Evolutionary conservation across 2,888 invertebrate genomes (phyloP).

Genomic region (Rotaria magnacalcarata): DNA sequence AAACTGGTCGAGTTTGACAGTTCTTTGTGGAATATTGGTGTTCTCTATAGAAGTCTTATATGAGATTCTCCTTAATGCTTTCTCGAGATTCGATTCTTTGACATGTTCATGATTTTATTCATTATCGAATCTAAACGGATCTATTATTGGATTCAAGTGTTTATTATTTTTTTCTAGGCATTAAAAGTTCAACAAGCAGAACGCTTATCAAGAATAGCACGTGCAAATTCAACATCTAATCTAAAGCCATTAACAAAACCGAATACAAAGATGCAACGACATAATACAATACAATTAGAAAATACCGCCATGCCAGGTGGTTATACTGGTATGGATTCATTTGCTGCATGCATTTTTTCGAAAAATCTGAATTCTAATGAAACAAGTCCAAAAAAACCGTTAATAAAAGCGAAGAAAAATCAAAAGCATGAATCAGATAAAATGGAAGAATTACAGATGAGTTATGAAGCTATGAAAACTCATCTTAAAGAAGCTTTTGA

Average conservation of each 20-base stretch:
- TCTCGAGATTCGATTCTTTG: too few relatives aligned
- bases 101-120: too few relatives aligned
- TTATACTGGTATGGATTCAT: neutral
- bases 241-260: neutral
- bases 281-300: neutral
- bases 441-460: constrained; percentile 17
- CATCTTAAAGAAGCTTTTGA: neutral
- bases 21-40: too few relatives aligned
- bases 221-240: constrained; percentile 9
- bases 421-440: neutral
- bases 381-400: neutral
- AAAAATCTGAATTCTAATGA: neutral
- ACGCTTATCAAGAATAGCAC: neutral
- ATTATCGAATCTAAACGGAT: too few relatives aligned
- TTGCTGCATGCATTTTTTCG: neutral
- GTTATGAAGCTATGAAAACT: neutral
- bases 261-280: neutral
- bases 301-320: neutral
- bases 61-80: too few relatives aligned
- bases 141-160: too few relatives aligned
- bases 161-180: neutral
- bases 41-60: too few relatives aligned
- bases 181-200: neutral
- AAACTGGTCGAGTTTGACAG: too few relatives aligned
- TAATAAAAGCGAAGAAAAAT: neutral